phyloP scores from a whole-genome alignment of 2,797 vertebrate genomes.

The Siniperca scherzeri region DNA sequence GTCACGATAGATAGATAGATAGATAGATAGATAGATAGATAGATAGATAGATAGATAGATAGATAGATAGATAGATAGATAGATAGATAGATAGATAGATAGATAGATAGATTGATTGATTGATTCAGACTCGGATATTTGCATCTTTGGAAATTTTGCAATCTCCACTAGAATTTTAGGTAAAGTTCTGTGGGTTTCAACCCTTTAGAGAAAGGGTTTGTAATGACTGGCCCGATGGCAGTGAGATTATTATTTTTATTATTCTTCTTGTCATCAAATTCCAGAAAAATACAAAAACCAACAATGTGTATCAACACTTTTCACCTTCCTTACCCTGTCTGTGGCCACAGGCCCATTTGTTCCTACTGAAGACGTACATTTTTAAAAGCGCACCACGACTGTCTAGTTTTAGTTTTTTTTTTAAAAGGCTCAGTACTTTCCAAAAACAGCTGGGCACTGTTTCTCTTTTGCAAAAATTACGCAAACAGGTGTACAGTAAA shows the following conservation, averaged over 20 bases:
- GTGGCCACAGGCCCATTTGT: neutral
- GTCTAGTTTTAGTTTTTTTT: neutral
- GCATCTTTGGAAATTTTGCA: neutral
- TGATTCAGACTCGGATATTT: too few species aligned
- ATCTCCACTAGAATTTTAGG: neutral
- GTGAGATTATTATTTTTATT: neutral
- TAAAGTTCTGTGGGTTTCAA: neutral
- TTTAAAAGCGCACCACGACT: neutral
- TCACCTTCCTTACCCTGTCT: neutral
- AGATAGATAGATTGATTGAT: too few species aligned
- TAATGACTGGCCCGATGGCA: neutral
- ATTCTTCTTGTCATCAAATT: neutral
- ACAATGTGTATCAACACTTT: neutral
- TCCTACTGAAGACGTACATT: neutral
- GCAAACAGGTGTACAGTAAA: too few species aligned
- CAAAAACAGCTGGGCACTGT: neutral
- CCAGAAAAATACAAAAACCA: neutral
- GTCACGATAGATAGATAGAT: too few species aligned
- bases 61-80: too few species aligned
- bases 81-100: too few species aligned
- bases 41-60: too few species aligned
- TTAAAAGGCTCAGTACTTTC: neutral
- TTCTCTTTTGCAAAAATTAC: neutral
- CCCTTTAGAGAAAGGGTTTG: neutral
- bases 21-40: too few species aligned